phyloP scores from a whole-genome alignment of 2,113 vertebrate species.

The Halcyon malimbica region DNA sequence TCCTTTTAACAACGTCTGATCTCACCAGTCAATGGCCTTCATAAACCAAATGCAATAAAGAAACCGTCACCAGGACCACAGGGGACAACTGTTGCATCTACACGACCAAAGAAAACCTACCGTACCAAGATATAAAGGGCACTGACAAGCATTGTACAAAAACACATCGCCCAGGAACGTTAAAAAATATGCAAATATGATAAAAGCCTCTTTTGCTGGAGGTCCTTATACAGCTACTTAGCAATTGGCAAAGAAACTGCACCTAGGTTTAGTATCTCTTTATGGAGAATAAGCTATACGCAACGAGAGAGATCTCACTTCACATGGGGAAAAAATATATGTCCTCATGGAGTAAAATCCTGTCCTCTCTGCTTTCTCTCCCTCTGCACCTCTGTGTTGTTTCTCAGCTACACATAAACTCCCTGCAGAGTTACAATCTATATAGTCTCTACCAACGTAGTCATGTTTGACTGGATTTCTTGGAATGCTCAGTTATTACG shows the following conservation, averaged over 20 bases:
- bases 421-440: neutral
- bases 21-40: neutral
- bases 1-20: neutral
- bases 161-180: accelerated
- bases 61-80: neutral
- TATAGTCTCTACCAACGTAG: neutral
- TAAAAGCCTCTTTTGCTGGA: neutral
- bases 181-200: neutral
- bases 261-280: neutral
- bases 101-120: neutral
- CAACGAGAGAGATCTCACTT: neutral
- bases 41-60: neutral
- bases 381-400: neutral
- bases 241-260: neutral
- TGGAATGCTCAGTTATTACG: slow-evolving; percentile 35
- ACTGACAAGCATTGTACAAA: neutral
- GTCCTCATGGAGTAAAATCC: neutral
- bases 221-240: neutral
- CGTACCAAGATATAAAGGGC: neutral
- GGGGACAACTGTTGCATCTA: neutral
- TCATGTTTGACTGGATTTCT: slow-evolving; percentile 38
- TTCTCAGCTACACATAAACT: neutral
- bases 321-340: neutral
- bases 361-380: neutral
- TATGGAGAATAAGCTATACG: neutral